phyloP scores from a whole-genome alignment of 2,888 invertebrate genomes.

The Cremastobaeus sp. region DNA sequence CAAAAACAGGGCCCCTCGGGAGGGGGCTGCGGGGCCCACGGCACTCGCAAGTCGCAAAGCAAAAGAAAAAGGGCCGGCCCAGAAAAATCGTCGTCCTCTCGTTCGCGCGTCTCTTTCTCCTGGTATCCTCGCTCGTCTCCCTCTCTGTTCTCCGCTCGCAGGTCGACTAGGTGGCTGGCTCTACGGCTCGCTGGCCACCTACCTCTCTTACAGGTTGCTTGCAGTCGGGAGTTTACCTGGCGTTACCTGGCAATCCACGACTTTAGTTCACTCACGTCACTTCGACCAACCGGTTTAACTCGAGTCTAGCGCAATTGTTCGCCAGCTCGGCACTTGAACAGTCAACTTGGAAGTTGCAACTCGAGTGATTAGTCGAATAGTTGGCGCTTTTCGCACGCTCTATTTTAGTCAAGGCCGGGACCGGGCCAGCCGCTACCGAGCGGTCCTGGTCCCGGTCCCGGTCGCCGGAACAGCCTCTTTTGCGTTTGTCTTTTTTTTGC shows the following conservation, averaged over 20 bases:
- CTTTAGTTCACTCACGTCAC: conserved; percentile 78
- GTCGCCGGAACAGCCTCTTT: neutral
- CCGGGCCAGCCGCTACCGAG: no score
- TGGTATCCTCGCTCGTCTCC: conserved; percentile 42
- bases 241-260: conserved; percentile 75
- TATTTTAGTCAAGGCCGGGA: neutral
- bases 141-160: conserved; percentile 60
- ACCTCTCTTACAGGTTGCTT: conserved; percentile 70
- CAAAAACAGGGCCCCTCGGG: conserved; percentile 22
- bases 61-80: conserved; percentile 42
- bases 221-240: conserved; percentile 75
- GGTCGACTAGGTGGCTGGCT: conserved; percentile 68
- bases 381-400: conserved; percentile 58
- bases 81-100: conserved; percentile 49
- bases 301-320: conserved; percentile 59
- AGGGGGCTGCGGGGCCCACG: conserved; percentile 1
- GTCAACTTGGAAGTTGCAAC: conserved; percentile 20
- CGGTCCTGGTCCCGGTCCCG: no score
- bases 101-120: conserved; percentile 52
- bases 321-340: conserved; percentile 59
- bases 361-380: conserved; percentile 62
- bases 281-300: conserved; percentile 76
- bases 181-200: conserved; percentile 72
- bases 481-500: neutral
- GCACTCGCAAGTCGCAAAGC: neutral